A percentile compares a stretch with the other conserved stretches of the same genome.
Evolutionary conservation across 2,113 vertebrate genomes (phyloP).

Genomic region (Chrysemys picta): DNA sequence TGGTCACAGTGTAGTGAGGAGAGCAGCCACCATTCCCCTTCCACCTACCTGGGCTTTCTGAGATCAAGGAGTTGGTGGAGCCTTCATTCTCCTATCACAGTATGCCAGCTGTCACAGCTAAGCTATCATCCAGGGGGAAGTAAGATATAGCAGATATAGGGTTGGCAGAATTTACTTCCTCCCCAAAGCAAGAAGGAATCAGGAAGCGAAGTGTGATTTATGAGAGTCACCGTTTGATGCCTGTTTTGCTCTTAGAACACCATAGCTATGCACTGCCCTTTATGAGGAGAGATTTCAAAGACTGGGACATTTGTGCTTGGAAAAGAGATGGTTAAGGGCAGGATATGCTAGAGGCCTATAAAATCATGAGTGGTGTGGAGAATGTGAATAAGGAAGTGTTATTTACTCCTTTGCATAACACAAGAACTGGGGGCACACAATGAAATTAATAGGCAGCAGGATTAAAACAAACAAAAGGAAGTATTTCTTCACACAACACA

Average conservation of each 20-base stretch:
- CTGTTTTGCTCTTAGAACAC: not conserved
- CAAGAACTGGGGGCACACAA: no score
- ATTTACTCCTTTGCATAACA: no score
- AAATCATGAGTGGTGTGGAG: no score
- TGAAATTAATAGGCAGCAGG: no score
- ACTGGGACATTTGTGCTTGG: no score
- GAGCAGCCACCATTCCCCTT: not conserved
- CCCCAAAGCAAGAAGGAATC: not conserved
- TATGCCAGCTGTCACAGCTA: not conserved
- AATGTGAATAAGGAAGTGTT: no score
- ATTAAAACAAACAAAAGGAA: no score
- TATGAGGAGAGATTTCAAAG: no score
- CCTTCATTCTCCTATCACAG: not conserved
- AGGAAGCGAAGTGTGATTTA: not conserved
- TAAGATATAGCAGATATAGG: not conserved
- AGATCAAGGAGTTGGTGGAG: not conserved
- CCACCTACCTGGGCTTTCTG: not conserved
- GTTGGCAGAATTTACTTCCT: not conserved
- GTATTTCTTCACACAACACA: no score
- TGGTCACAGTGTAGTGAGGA: no score
- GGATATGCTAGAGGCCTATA: no score
- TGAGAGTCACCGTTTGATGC: not conserved
- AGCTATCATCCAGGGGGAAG: not conserved
- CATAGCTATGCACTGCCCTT: not conserved
- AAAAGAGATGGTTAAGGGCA: no score